phyloP scores from a whole-genome alignment of 1,140 invertebrate genomes.

The Zaprionus taronus region DNA sequence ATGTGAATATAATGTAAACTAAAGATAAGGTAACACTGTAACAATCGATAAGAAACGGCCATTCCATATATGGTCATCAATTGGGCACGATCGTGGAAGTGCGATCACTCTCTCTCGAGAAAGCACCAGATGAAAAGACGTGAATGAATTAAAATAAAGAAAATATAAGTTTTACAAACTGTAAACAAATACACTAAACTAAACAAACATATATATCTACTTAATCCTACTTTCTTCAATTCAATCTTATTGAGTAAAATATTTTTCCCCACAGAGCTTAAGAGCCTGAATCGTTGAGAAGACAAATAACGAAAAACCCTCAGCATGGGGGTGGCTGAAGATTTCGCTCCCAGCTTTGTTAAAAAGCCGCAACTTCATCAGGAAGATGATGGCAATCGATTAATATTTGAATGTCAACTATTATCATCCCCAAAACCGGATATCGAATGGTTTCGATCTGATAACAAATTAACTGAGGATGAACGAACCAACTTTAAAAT shows the following conservation, averaged over 20 bases:
- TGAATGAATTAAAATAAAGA: too few relatives aligned
- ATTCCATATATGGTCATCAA: too few relatives aligned
- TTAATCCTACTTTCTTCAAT: too few relatives aligned
- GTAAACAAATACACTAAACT: too few relatives aligned
- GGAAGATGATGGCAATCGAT: slow-evolving; percentile 97
- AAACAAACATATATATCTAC: too few relatives aligned
- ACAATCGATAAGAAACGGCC: too few relatives aligned
- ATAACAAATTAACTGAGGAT: slow-evolving; percentile 92
- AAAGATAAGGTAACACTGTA: too few relatives aligned
- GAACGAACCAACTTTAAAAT: slow-evolving; percentile 93
- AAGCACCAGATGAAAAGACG: too few relatives aligned
- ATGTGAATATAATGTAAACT: too few relatives aligned
- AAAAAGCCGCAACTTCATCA: slow-evolving; percentile 98
- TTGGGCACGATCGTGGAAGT: too few relatives aligned
- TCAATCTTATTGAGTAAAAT: not conserved
- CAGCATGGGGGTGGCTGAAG: slow-evolving; percentile 87
- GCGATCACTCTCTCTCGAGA: too few relatives aligned
- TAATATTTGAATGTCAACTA: slow-evolving; percentile 97
- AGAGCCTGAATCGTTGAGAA: slow-evolving; percentile 61
- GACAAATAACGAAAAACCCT: slow-evolving; percentile 61
- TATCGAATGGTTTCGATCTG: slow-evolving; percentile 96
- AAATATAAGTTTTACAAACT: too few relatives aligned
- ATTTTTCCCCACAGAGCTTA: slow-evolving; percentile 47
- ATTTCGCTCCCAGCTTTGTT: slow-evolving; percentile 98
- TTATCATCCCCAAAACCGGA: slow-evolving; percentile 94